Percentiles rank a stretch among this genome's conserved stretches.
Conservation (phyloP, 2,113 vertebrate species). For the Pachycephala philippinensis region DNA sequence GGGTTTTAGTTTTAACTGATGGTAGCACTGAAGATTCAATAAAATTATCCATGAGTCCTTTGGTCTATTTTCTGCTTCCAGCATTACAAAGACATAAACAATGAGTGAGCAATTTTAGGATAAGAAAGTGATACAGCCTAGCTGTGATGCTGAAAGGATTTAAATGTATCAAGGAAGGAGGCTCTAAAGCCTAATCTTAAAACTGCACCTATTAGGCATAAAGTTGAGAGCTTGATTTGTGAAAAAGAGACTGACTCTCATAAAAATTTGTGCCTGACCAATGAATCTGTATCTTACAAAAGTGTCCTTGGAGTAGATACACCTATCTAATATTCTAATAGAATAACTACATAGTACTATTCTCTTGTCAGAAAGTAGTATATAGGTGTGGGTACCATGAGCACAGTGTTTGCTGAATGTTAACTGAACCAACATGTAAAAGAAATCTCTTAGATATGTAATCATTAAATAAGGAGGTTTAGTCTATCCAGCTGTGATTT, state of each 20-base stretch:
- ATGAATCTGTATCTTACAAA: neutral
- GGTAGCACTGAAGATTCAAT: neutral
- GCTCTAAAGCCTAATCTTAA: neutral
- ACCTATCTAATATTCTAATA: neutral
- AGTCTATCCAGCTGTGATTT: slow-evolving; percentile 15
- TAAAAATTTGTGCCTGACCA: neutral
- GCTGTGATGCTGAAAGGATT: neutral
- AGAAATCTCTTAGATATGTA: slow-evolving; percentile 43
- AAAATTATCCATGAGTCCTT: neutral
- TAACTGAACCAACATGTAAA: slow-evolving; percentile 15
- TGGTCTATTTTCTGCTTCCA: neutral
- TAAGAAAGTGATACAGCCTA: neutral
- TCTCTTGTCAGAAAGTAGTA: slow-evolving; percentile 11
- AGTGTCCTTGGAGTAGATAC: neutral
- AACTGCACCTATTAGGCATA: neutral
- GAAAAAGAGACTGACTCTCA: neutral
- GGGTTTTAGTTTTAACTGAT: neutral
- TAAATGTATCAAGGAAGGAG: neutral
- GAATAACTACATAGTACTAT: neutral
- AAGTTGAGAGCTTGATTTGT: neutral
- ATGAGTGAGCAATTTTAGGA: neutral
- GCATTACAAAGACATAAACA: neutral
- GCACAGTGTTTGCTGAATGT: neutral
- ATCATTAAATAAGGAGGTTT: slow-evolving; percentile 27
- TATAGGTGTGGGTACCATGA: neutral